Conservation (phyloP, 2,797 vertebrate species). For the Sebastes steindachneri region DNA sequence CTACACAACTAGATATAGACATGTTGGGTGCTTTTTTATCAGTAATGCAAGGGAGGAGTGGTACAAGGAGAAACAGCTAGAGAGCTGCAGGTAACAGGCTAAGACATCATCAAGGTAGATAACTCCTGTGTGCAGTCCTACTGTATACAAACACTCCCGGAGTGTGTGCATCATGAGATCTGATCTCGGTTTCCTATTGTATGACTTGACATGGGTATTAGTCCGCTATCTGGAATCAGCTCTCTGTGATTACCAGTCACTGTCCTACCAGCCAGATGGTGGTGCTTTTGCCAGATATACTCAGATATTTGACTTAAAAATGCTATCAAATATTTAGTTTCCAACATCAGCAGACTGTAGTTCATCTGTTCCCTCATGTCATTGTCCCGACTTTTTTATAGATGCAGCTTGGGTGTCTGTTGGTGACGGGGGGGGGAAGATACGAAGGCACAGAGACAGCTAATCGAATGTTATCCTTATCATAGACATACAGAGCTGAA, state of each 20-base stretch:
- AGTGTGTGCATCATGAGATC: neutral
- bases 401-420: neutral
- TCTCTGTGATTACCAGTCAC: neutral
- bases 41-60: neutral
- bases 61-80: neutral
- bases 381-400: neutral
- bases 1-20: neutral
- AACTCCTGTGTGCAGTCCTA: neutral
- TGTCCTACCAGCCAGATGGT: neutral
- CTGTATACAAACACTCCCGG: neutral
- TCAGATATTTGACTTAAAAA: neutral
- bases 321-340: neutral
- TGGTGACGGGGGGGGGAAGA: neutral
- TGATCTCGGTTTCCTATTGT: neutral
- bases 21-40: neutral
- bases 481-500: conserved; percentile 32
- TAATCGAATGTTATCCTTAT: conserved; percentile 51
- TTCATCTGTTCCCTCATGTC: neutral
- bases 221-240: neutral
- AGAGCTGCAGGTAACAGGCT: neutral
- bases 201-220: neutral
- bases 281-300: neutral
- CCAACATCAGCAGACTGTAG: neutral
- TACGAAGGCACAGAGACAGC: conserved; percentile 14
- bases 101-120: neutral